These are phyloP conservation scores for Asteroscopus sphinx DNA, from an alignment of 2,888 invertebrate species.

Conservation along the genomic window DNA sequence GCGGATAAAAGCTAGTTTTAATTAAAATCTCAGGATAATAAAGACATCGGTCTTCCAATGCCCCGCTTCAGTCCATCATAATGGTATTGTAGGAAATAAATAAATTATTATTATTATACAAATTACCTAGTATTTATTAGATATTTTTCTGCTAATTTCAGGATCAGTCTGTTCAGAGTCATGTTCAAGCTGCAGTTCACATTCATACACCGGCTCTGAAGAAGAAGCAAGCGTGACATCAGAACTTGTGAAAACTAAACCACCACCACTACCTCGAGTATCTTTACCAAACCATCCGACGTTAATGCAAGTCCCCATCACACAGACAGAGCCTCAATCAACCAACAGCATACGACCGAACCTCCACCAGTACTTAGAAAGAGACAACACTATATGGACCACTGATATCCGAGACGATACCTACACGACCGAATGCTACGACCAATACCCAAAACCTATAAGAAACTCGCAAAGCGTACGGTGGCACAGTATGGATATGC, in stretches of 20 bases:
- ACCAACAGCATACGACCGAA: conserved; percentile 81
- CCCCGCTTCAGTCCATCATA: no score
- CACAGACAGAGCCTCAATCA: conserved; percentile 71
- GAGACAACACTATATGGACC: conserved; percentile 83
- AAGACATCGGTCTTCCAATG: no score
- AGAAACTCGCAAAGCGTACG: conserved; percentile 65
- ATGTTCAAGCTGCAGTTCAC: conserved; percentile 91
- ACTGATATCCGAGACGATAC: conserved; percentile 70
- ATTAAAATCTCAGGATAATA: no score
- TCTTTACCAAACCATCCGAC: conserved; percentile 65
- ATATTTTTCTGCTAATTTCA: conserved; percentile 69
- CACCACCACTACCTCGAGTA: conserved; percentile 74
- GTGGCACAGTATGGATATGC: conserved; percentile 76
- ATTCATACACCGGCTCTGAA: conserved; percentile 74
- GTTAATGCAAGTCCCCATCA: conserved; percentile 73
- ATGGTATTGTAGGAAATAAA: no score
- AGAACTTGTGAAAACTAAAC: conserved; percentile 68
- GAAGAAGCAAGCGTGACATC: conserved; percentile 68
- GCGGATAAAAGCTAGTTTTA: no score
- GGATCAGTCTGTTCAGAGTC: conserved; percentile 93
- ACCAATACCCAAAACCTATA: conserved; percentile 67
- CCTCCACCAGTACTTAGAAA: conserved; percentile 82
- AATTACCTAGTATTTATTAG: no score
- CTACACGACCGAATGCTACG: conserved; percentile 52
- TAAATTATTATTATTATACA: no score